Base-by-base conservation (phyloP, 2,797 vertebrate species). In the Cossypha polioptera region DNA sequence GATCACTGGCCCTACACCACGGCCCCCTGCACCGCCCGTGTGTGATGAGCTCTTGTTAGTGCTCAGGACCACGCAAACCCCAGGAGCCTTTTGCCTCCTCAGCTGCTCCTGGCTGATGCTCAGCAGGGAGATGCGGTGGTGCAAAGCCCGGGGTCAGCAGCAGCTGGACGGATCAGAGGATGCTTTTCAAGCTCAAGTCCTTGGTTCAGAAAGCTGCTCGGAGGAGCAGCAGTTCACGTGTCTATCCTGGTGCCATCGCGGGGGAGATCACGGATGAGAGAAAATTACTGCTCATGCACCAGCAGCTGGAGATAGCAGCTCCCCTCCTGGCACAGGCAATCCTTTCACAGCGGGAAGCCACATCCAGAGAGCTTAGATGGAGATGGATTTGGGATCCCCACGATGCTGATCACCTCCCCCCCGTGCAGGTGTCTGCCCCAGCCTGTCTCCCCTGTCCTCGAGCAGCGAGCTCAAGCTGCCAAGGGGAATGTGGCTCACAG, bases 341-440 rank as follows among this genome's bases (percentile, higher is more conserved):
- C 55, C 54, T 67, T 29, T 16, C 5, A 0, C 61, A 11, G 12
- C 0, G 0, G 55, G 68, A 11, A 86, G 40, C 25, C 3, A 0
- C 45, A 11, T 28, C 40, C 45, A 5, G 55, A 69, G 47, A 66
- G 40, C 61, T 71, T 55, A 25, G 74, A 42, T 16, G 65, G 57
- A 59, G 79, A 67, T 10, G 61, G 61, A 66, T 93, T 88, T 33
- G 80, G 76, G 69, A 86, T 68, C 33, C 65, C 59, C 0, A 0
- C 0, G 1, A 55, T 8, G 67, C 68, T 15, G 47, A 55, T 51
- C 51, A 0, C 40, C 53, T 42, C 33, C 67, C 38, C 42, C 43
- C 29, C 0, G 2, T 0, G 2, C 94, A 82, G 84, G 81, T 69
- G 59, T 24, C 84, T 7, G 18, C 63, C 71, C 74, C 66, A 81